Evolutionary conservation across 2,113 vertebrate genomes (phyloP), one percentile per base, ranked within the genome.

Genomic region (Triplophysa tibetana): DNA sequence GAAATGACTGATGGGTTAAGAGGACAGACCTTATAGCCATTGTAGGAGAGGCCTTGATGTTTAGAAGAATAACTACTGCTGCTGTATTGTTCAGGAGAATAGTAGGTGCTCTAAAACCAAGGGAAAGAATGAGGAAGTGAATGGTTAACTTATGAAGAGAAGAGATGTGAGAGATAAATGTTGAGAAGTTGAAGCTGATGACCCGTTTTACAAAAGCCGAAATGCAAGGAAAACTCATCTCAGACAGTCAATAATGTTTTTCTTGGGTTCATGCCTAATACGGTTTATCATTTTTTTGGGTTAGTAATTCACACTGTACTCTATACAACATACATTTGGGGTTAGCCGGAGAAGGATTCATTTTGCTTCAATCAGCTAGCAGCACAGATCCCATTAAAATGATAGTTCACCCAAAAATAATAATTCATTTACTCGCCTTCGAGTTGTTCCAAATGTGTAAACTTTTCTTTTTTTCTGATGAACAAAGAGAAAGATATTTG

Each of bases 21-120:
- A 52, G 54, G 84, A 90, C 90, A 78, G 85, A 93, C 92, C 91
- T 91, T 87, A 63, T 68, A 72, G 75, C 89, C 89, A 86, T 89
- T 91, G 81, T 88, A 88, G 78, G 87, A 3, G 70, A 88, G 87
- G 56, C 84, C 85, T 26, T 82, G 61, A 67, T 82, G 87, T 78
- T 89, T 91, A 80, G 88, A 80, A 29, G 90, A 87, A 73, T 89
- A 74, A 56, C 85, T 88, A 69, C 89, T 90, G 83, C 85, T 82
- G 74, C 24, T 76, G 80, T 89, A 90, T 80, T 88, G 75, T 79
- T 92, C 90, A 82, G 90, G 87, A 70, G 91, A 88, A 48, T 81
- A 62, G 23, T 86, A 91, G 56, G 88, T 78, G 2, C 84, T 82
- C 92, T 92, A 76, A 45, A 80, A 79, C 58, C 38, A 75, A 54